Percentiles rank a stretch among this genome's conserved stretches.
phyloP scores from a whole-genome alignment of 1,140 invertebrate species.

The Trachelipus rathkii region DNA sequence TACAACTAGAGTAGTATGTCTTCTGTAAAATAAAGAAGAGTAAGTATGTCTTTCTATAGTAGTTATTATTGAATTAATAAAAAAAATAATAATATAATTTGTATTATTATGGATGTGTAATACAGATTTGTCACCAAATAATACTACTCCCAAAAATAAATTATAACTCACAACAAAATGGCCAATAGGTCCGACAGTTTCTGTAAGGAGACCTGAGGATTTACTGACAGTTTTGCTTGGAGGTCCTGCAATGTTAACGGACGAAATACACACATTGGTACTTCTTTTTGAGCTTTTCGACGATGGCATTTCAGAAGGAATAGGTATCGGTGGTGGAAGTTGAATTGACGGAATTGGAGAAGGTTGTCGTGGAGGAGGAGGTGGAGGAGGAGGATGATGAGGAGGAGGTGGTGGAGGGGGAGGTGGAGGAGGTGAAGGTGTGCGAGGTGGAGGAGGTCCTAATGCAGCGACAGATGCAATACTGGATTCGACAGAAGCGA shows the following conservation, averaged over 20 bases:
- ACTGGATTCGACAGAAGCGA: background rate
- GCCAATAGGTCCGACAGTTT: background rate
- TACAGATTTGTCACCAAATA: too few relatives aligned
- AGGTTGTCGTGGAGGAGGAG: background rate
- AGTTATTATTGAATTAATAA: too few relatives aligned
- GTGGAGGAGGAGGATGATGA: background rate
- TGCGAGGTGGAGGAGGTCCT: background rate
- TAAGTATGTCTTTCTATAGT: too few relatives aligned
- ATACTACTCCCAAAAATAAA: too few relatives aligned
- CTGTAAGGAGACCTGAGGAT: background rate
- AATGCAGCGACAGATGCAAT: background rate
- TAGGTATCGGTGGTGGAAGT: background rate
- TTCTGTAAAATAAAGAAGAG: too few relatives aligned
- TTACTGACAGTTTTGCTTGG: too few relatives aligned
- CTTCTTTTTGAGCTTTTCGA: background rate
- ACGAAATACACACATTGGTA: background rate
- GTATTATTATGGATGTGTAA: too few relatives aligned
- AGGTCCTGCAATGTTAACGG: background rate
- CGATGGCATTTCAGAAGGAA: background rate
- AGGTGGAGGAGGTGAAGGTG: background rate
- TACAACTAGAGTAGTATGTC: too few relatives aligned
- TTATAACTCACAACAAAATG: constrained; percentile 1
- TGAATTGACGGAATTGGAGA: background rate
- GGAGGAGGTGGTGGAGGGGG: background rate
- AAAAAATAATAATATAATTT: too few relatives aligned